Conservation (phyloP, 2,113 vertebrate species). For the Eleginops maclovinus region DNA sequence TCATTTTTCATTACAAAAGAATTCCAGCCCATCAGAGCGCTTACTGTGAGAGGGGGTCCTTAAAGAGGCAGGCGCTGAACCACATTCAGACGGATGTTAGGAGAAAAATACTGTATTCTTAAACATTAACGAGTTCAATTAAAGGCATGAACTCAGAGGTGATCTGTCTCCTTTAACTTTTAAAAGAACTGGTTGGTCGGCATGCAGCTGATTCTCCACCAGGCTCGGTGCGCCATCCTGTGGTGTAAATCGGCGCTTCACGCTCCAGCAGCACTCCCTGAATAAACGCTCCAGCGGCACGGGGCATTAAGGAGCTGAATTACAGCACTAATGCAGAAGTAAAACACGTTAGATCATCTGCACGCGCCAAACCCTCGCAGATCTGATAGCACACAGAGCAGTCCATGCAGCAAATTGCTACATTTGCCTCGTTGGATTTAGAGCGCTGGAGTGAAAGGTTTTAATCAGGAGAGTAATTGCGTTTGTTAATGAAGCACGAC, state of each 20-base stretch:
- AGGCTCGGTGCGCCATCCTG: slow-evolving; percentile 39
- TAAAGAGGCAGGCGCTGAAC: no score
- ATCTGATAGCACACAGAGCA: slow-evolving; percentile 57
- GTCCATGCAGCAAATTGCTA: slow-evolving; percentile 69
- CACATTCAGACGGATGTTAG: no score
- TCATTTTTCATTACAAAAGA: no score
- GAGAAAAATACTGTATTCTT: no score
- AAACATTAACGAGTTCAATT: no score
- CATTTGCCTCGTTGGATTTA: slow-evolving; percentile 58
- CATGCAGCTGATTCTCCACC: slow-evolving; percentile 8
- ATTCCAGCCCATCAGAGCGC: no score
- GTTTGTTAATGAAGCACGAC: slow-evolving; percentile 65
- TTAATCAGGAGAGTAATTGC: slow-evolving; percentile 70
- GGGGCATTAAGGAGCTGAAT: slow-evolving; percentile 52
- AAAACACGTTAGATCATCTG: slow-evolving; percentile 58
- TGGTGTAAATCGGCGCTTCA: slow-evolving; percentile 19
- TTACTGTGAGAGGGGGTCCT: no score
- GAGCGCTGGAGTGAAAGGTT: slow-evolving; percentile 52
- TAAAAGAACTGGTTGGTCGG: background rate
- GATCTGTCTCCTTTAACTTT: background rate
- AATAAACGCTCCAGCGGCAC: slow-evolving; percentile 23
- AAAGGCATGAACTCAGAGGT: no score
- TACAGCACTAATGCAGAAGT: slow-evolving; percentile 47
- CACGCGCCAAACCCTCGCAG: slow-evolving; percentile 43
- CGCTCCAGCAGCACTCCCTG: background rate